Conservation (phyloP, 2,888 invertebrate genomes). For the Papilio protenor region DNA sequence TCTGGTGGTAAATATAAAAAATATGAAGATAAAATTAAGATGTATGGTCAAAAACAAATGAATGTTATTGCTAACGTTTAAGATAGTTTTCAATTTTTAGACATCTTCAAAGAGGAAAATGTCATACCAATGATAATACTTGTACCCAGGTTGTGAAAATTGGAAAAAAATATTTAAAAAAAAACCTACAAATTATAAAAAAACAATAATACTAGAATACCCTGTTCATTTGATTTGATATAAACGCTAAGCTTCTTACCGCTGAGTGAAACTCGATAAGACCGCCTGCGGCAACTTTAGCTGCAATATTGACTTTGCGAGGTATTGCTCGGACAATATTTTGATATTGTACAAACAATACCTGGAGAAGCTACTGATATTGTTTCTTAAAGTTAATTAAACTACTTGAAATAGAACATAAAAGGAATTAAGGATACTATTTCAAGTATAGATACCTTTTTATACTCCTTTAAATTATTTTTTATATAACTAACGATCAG, state of each 20-base stretch:
- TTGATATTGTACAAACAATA: constrained; percentile 12
- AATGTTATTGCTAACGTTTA: too few relatives aligned
- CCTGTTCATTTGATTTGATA: neutral
- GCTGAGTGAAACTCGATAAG: constrained; percentile 5
- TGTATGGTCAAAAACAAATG: too few relatives aligned
- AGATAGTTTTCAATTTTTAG: too few relatives aligned
- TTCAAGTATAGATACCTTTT: neutral
- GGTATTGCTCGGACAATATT: constrained; percentile 12
- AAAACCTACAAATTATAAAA: neutral
- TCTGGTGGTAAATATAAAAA: neutral
- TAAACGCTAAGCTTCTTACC: constrained; percentile 12
- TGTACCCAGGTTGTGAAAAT: too few relatives aligned
- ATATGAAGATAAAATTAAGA: neutral
- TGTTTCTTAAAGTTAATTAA: constrained; percentile 2
- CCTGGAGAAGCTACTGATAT: neutral
- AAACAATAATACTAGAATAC: neutral
- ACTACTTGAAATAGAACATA: neutral
- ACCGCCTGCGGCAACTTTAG: constrained; percentile 17
- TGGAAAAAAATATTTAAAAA: neutral
- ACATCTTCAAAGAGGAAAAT: too few relatives aligned
- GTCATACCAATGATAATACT: too few relatives aligned
- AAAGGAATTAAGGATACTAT: neutral
- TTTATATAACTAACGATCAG: neutral
- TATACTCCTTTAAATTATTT: neutral
- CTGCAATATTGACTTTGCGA: constrained; percentile 11